Conservation (phyloP, 2,888 invertebrate species). For the Linnaemya tessellans region DNA sequence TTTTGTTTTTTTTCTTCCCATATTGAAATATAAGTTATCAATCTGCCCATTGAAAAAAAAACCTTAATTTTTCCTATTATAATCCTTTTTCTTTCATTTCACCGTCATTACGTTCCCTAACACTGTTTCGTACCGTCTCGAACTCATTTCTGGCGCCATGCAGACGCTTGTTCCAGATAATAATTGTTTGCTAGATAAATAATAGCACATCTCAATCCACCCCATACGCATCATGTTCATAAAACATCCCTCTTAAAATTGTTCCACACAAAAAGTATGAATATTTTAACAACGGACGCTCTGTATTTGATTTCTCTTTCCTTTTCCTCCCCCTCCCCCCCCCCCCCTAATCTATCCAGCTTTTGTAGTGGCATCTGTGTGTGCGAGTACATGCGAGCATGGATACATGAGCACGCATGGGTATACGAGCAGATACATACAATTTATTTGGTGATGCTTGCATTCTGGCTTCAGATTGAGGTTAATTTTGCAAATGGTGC, state of each 20-base stretch:
- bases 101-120: background rate
- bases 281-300: constrained; percentile 3
- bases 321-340: too few relatives aligned
- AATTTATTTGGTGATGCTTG: too few relatives aligned
- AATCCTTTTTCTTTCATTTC: constrained; percentile 10
- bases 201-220: constrained; percentile 9
- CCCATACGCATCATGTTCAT: background rate
- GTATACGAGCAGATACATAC: too few relatives aligned
- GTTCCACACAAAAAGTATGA: background rate
- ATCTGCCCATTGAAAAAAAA: background rate
- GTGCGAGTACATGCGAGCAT: too few relatives aligned
- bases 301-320: background rate
- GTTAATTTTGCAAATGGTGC: too few relatives aligned
- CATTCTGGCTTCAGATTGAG: too few relatives aligned
- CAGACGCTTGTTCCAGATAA: constrained; percentile 78
- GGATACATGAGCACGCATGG: too few relatives aligned
- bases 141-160: constrained; percentile 76
- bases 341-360: too few relatives aligned
- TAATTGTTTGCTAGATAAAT: constrained; percentile 58
- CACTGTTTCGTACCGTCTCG: constrained; percentile 17
- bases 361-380: background rate
- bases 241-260: constrained; percentile 20
- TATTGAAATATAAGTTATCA: background rate
- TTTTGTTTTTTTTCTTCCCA: background rate
- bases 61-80: constrained; percentile 1